Base-by-base conservation (phyloP, 2,888 invertebrate species). In the Latheticus oryzae region DNA sequence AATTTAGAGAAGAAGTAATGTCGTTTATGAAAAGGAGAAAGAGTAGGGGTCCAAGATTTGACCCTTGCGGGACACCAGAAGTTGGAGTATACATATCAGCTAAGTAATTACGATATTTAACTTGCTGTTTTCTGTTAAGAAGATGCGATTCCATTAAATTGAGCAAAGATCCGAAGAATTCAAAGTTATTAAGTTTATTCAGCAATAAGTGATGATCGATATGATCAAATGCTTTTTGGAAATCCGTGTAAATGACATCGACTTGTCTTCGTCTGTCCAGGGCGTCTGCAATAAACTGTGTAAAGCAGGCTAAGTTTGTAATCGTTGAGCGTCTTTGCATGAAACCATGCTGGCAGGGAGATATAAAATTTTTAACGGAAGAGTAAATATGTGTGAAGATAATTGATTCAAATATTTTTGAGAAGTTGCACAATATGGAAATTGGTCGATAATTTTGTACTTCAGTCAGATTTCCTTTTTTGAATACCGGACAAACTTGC, bases 171-270 rank as follows among this genome's bases (percentile, higher is more conserved):
- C 9, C 38, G 4, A 9, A 8, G 11, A 38, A n/a, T 2, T 23
- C 38, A 19, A 21, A 21, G 1, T 11, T 23, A 8, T 21, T 3
- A 21, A 38, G 7, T 12, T 38, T 38, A 8, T 7, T 8, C 9
- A 38, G 11, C 5, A 38, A 19, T 11, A 21, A 2, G 7, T 21
- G 2, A 11, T 17, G 21, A 11, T 17, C 19, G 9, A 38, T 38
- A 9, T 21, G 9, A 7, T 23, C 38, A 12, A 38, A 38, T 5
- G 38, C 38, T 38, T 38, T 38, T 5, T 9, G 11, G 7, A 38
- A 17, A 19, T 38, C 38, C 5, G 9, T 17, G 9, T 21, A 38
- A 2, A 38, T 13, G 4, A 21, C 38, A 21, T 21, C 21, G 2
- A 23, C 21, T 8, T 38, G 38, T 1, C 9, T 23, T 23, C 23